phyloP scores from a whole-genome alignment of 2,888 invertebrate species.

The Muscina levida region DNA sequence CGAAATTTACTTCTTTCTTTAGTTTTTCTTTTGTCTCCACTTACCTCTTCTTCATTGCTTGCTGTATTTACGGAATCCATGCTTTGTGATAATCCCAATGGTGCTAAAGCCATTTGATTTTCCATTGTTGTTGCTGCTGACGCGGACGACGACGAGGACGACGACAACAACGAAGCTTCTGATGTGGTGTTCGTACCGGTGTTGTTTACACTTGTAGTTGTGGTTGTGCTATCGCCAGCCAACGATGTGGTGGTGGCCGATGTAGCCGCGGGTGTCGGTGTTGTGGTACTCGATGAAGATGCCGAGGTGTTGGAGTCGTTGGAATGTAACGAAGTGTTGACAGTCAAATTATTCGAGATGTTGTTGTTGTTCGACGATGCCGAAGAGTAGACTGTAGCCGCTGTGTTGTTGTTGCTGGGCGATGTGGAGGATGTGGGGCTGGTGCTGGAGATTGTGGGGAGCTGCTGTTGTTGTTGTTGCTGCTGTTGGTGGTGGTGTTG shows the following conservation, averaged over 20 bases:
- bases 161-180: slow-evolving; percentile 40
- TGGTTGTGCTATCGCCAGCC: slow-evolving; percentile 73
- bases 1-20: no score
- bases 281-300: slow-evolving; percentile 64
- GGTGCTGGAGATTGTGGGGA: slow-evolving; percentile 38
- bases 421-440: slow-evolving; percentile 68
- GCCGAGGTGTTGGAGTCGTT: slow-evolving; percentile 65
- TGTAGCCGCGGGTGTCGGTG: slow-evolving; percentile 57
- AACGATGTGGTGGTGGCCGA: slow-evolving; percentile 56
- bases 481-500: slow-evolving; percentile 64
- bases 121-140: slow-evolving; percentile 75
- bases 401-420: slow-evolving; percentile 64
- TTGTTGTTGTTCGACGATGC: neutral
- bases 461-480: slow-evolving; percentile 53
- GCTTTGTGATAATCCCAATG: slow-evolving; percentile 94
- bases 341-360: slow-evolving; percentile 24
- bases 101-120: slow-evolving; percentile 83
- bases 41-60: slow-evolving; percentile 98
- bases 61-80: slow-evolving; percentile 98
- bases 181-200: slow-evolving; percentile 66
- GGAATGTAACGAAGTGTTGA: slow-evolving; percentile 65
- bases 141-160: slow-evolving; percentile 52
- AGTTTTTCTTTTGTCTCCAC: slow-evolving; percentile 75
- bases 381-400: slow-evolving; percentile 28
- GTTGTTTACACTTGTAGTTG: slow-evolving; percentile 67